Base-by-base conservation (phyloP, 2,888 invertebrate genomes). In the Tetranychus truncatus region DNA sequence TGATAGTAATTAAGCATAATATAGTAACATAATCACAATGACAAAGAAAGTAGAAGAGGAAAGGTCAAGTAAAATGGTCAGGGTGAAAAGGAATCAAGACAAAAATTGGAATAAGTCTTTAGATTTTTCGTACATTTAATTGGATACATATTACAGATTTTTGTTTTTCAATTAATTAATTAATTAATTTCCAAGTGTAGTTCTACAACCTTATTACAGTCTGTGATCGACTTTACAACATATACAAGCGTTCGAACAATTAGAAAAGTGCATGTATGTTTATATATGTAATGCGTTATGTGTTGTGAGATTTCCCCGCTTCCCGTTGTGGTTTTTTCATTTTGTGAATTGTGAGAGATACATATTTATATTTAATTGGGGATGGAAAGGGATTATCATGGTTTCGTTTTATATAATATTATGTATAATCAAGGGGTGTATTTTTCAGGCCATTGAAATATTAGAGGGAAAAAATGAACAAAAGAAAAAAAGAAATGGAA, bases 191-290 rank as follows among this genome's bases (percentile, higher is more conserved):
- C 55, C 55, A 55, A 55, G 69, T 24, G 69, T 55, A 55, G 55
- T 55, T 55, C 55, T 55, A 69, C 34, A 24, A 20, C 69, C 21
- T 69, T 20, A 21, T 69, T 69, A 24, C 34, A 24, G 69, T 69
- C 69, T 24, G 20, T 24, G 69, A 21, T 20, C 20, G 69, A 69
- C 69, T 69, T 69, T 69, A 69, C 69, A 69, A 69, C 69, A 69
- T 69, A 69, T 69, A 69, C 69, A 69, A 69, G 69, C 69, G 7
- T 66, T 66, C 20, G 21, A 69, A 69, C 69, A 24, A 69, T 69
- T 69, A 69, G 69, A 69, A 69, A 69, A 69, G 69, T 24, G 69
- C 69, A 24, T 24, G 55, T 55, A 15, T 9, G 55, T 55, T 55
- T 55, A 15, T 55, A 15, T 55, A 55, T 55, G 15, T 55, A 55